Percentiles rank a stretch among this genome's conserved stretches.
Evolutionary conservation across 2,113 vertebrate species (phyloP).

Genomic region (Myocastor coypus): DNA sequence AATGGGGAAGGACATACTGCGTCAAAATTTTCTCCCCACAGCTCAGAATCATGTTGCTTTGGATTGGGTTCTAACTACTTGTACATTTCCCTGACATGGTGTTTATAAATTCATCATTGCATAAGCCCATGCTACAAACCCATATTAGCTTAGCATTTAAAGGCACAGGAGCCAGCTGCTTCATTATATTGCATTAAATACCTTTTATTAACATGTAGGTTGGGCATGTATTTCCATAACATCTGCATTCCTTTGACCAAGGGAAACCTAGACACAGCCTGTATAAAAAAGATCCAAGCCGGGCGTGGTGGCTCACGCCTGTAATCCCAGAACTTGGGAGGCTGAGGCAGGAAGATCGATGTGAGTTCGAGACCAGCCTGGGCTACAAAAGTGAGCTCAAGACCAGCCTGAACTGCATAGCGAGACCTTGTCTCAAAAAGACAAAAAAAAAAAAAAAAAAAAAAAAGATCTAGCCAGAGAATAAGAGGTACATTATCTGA

Average conservation of each 20-base stretch:
- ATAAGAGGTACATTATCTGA: not conserved
- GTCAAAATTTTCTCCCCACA: conserved; percentile 8
- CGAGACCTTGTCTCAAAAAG: too few species aligned
- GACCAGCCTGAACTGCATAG: too few species aligned
- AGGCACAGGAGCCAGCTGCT: not conserved
- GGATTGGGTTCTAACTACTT: not conserved
- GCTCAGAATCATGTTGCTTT: not conserved
- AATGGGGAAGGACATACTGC: not conserved
- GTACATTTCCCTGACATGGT: not conserved
- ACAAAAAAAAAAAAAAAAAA: too few species aligned
- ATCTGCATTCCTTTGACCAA: not conserved
- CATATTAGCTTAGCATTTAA: not conserved
- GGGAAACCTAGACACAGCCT: not conserved
- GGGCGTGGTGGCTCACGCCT: too few species aligned
- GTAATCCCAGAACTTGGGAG: too few species aligned
- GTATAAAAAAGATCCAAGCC: too few species aligned
- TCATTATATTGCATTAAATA: not conserved
- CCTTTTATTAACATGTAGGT: conserved; percentile 33
- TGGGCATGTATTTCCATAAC: not conserved
- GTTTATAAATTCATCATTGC: not conserved
- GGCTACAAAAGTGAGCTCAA: too few species aligned
- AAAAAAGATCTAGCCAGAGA: not conserved
- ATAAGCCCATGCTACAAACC: not conserved
- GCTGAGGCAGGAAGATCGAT: too few species aligned
- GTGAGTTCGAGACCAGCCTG: too few species aligned